phyloP scores from a whole-genome alignment of 2,797 vertebrate genomes.

The Gallinago stenura region DNA sequence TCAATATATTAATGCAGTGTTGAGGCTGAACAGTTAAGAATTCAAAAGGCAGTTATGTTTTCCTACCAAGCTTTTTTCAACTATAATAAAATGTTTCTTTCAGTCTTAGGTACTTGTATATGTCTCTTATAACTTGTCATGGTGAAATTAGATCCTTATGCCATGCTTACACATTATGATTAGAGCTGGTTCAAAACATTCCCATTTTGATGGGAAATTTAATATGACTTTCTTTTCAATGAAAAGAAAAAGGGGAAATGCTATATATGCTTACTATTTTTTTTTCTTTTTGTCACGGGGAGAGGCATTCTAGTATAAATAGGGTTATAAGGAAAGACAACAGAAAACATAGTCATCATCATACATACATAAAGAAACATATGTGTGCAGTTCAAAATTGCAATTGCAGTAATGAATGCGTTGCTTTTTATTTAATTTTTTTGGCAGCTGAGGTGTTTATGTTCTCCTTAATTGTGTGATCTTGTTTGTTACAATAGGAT shows the following conservation, averaged over 20 bases:
- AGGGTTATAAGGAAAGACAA: background rate
- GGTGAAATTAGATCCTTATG: slow-evolving; percentile 32
- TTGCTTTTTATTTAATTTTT: background rate
- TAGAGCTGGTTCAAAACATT: slow-evolving; percentile 5
- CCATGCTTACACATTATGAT: background rate
- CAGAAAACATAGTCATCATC: background rate
- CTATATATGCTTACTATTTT: background rate
- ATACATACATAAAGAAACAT: background rate
- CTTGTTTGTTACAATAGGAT: background rate
- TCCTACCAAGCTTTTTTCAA: background rate
- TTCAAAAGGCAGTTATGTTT: background rate
- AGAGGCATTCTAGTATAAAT: background rate
- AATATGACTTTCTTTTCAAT: background rate
- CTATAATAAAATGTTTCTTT: slow-evolving; percentile 43
- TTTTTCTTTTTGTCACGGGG: background rate
- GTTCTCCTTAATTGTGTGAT: background rate
- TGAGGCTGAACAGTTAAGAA: background rate
- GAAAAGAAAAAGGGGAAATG: background rate
- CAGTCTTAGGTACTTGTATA: background rate
- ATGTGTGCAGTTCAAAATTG: background rate
- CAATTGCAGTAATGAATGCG: background rate
- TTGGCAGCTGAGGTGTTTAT: background rate
- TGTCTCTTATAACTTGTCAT: slow-evolving; percentile 33
- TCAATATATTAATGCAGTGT: background rate
- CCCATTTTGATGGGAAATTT: background rate